Base-by-base conservation (phyloP, 92 coral and sea anemone species). In the Heliopora coerulea region DNA sequence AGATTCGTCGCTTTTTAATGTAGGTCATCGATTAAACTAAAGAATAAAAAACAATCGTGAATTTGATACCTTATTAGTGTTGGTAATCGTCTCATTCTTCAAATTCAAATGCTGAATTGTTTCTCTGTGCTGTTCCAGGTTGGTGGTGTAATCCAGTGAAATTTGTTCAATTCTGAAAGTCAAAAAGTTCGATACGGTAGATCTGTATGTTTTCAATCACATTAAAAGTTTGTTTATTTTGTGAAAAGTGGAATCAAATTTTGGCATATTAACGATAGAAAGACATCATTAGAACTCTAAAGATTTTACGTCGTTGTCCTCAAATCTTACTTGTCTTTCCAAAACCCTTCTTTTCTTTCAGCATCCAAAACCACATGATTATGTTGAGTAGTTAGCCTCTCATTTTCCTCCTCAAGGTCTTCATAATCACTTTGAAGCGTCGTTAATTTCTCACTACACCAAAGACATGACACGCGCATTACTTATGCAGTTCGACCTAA, bases 391-490 rank as follows among this genome's bases (percentile, higher is more conserved):
- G 87, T 82, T 5, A 92, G 56, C 27, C 96, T 73, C 37, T 89
- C 96, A 46, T 92, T 86, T 59, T 92, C 97, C 28, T 35, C 75
- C 74, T 92, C 97, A 49, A 92, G 69, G 44, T 92, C 97, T 17
- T 89, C 97, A 62, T 69, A 87, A 64, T 92, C 97, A 58, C 88
- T 76, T 56, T 81, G 90, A 20, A 91, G 79, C 68, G 79, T 79
- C 28, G 69, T 70, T 57, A 75, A 72, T 49, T 82, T 88, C 58
- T 91, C 97, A 78, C 97, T 91, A 60, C 10, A 49, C 14, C 27
- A 30, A 69, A 25, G 23, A 39, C 23, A 23, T 18, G 26, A 21
- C 17, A 14, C 33, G 29, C 26, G 15, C 30, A 65, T 50, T 17
- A 50, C 26, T 17, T 37, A 37, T n/a, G n/a, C n/a, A n/a, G n/a